Evolutionary conservation across 2,113 vertebrate species (phyloP).

Genomic region (Thamnophis sirtalis): DNA sequence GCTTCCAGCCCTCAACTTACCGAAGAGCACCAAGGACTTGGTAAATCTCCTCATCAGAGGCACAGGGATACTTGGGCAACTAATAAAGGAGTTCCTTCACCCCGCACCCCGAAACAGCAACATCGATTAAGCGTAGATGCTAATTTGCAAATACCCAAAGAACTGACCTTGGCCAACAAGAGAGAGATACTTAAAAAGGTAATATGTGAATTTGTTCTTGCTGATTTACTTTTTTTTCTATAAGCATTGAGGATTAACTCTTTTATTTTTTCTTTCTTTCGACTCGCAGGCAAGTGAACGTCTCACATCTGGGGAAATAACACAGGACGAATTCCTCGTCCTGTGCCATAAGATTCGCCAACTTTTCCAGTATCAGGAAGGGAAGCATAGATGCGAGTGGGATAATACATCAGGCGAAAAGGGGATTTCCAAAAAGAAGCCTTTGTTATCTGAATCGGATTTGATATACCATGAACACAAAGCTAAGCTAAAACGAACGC

Average conservation of each 20-base stretch:
- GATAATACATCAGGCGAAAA: conserved; percentile 76
- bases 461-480: conserved; percentile 93
- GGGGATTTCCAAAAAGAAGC: conserved; percentile 78
- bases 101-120: conserved; percentile 84
- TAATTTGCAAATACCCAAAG: conserved; percentile 95
- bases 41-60: conserved; percentile 78
- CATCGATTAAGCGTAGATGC: conserved; percentile 94
- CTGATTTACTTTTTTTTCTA: background rate
- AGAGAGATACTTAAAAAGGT: conserved; percentile 93
- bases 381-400: conserved; percentile 86
- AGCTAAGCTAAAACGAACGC: conserved; percentile 90
- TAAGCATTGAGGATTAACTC: conserved; percentile 12
- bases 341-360: conserved; percentile 93
- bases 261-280: background rate
- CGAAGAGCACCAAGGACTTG: conserved; percentile 74
- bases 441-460: conserved; percentile 81
- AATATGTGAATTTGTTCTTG: conserved; percentile 10
- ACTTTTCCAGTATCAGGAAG: conserved; percentile 96
- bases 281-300: conserved; percentile 82
- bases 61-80: conserved; percentile 80
- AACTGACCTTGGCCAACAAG: conserved; percentile 87
- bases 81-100: conserved; percentile 76
- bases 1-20: conserved; percentile 75
- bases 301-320: conserved; percentile 87
- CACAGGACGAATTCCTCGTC: conserved; percentile 90